A percentile compares a stretch with the other conserved stretches of the same genome.
phyloP scores from a whole-genome alignment of 2,888 invertebrate species.

The Halocaridina rubra region DNA sequence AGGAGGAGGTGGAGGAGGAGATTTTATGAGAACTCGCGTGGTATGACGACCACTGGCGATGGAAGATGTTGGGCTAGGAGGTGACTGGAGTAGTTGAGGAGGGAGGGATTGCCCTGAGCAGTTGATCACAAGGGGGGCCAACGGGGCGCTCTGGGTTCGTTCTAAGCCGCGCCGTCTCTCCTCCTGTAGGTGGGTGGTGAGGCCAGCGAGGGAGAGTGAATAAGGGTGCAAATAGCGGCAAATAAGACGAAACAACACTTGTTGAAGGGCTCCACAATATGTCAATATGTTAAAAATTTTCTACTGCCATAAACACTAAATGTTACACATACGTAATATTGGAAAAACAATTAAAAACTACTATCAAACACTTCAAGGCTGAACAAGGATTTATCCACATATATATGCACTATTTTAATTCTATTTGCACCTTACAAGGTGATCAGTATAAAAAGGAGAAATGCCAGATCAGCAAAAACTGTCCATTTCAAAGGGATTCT shows the following conservation, averaged over 20 bases:
- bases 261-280: conserved; percentile 22
- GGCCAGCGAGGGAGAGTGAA: conserved; percentile 26
- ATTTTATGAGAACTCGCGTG: conserved; percentile 52
- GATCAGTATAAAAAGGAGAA: too few relatives aligned
- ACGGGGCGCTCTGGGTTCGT: conserved; percentile 52
- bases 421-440: too few relatives aligned
- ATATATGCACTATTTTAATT: too few relatives aligned
- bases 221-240: conserved; percentile 47
- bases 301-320: too few relatives aligned
- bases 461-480: too few relatives aligned
- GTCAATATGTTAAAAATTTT: too few relatives aligned
- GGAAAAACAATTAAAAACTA: too few relatives aligned
- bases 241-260: conserved; percentile 46
- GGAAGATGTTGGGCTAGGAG: conserved; percentile 51
- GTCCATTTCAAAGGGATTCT: too few relatives aligned
- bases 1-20: conserved; percentile 58
- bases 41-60: conserved; percentile 56
- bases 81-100: conserved; percentile 31
- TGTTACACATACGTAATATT: too few relatives aligned
- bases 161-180: conserved; percentile 49
- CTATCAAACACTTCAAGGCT: too few relatives aligned
- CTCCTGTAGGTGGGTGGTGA: conserved; percentile 30
- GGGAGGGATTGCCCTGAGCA: conserved; percentile 28
- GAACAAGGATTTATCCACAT: too few relatives aligned
- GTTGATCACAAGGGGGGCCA: conserved; percentile 52